Evolutionary conservation across 2,888 invertebrate species (phyloP), one percentile per base, ranked within the genome.

Genomic region (Phania funesta): DNA sequence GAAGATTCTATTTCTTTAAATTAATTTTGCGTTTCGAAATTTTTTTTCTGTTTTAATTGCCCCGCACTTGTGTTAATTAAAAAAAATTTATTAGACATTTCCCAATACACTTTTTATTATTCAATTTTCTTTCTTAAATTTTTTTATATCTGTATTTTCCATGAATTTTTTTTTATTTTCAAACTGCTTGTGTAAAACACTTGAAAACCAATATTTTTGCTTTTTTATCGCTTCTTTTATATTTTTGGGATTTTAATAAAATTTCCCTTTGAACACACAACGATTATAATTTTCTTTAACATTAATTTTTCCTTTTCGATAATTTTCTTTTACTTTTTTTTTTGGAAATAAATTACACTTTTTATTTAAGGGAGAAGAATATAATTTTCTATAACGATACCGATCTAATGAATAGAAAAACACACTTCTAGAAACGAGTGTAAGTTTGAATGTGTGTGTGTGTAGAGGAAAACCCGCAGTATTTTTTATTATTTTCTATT

Each of bases 261-360:
- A 24, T 38, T 75, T 58, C 20, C 20, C 24, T 67, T 56, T 7
- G 46, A 65, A 32, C 16, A 29, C 56, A 50, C 29, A 13, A 4
- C 32, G 35, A 60, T 68, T 24, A 50, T 16, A 68, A 76, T 76
- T 68, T 60, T 76, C 67, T 29, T 60, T 11, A 20, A 68, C 44
- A 76, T 68, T 18, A 68, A 76, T 24, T 68, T 76, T 76, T 52
- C 32, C 24, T 76, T 75, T 26, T 58, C 2, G 16, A 44, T 18
- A 18, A 68, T 60, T 52, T 52, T 44, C 29, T 50, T 67, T 58
- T 35, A 2, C 4, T 41, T 13, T 29, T 29, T 46, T 46, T 41
- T 32, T 56, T 20, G 8, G 11, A 29, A 24, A 44, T 64, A 32
- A 54, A 35, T 35, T 64, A 13, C 46, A 56, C 22, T 46, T 58